A percentile compares a stretch with the other conserved stretches of the same genome.
phyloP scores from a whole-genome alignment of 2,888 invertebrate species.

The Metacarcinus magister region DNA sequence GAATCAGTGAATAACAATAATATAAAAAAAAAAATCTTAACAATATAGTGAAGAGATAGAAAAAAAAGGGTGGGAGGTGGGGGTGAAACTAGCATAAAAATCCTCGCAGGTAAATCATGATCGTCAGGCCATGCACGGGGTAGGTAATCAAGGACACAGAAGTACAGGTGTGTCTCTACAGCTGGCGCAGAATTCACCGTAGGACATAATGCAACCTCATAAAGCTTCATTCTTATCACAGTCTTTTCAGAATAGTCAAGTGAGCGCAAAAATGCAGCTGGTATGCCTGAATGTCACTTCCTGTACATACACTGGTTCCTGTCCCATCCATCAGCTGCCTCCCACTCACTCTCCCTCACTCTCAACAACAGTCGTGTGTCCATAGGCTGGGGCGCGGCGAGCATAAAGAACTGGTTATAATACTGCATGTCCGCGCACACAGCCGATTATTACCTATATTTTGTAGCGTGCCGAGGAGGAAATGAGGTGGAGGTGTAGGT shows the following conservation, averaged over 20 bases:
- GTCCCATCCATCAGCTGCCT: not conserved
- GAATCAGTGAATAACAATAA: not conserved
- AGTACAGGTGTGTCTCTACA: slow-evolving; percentile 31
- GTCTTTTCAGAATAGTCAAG: slow-evolving; percentile 67
- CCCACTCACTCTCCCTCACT: not conserved
- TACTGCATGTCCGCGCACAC: not conserved
- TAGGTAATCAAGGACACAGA: slow-evolving; percentile 13
- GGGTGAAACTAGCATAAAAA: not conserved
- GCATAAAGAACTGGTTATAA: not conserved
- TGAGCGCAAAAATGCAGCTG: slow-evolving; percentile 68
- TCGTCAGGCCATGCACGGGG: not conserved
- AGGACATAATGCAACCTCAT: slow-evolving; percentile 30
- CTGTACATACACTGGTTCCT: slow-evolving; percentile 20
- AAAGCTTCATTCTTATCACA: slow-evolving; percentile 53
- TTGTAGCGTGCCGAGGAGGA: not conserved
- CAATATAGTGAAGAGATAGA: not conserved
- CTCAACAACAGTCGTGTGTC: not conserved
- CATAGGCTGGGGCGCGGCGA: not conserved
- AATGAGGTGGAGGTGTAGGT: slow-evolving; percentile 44
- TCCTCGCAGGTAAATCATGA: not conserved
- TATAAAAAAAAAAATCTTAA: not conserved
- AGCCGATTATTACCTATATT: not conserved
- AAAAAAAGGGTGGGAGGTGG: not conserved
- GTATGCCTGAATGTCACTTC: slow-evolving; percentile 62
- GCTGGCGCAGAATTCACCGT: slow-evolving; percentile 37